Percentiles rank a stretch among this genome's conserved stretches.
phyloP scores from a whole-genome alignment of 2,113 vertebrate species.

The Bombycilla garrulus region DNA sequence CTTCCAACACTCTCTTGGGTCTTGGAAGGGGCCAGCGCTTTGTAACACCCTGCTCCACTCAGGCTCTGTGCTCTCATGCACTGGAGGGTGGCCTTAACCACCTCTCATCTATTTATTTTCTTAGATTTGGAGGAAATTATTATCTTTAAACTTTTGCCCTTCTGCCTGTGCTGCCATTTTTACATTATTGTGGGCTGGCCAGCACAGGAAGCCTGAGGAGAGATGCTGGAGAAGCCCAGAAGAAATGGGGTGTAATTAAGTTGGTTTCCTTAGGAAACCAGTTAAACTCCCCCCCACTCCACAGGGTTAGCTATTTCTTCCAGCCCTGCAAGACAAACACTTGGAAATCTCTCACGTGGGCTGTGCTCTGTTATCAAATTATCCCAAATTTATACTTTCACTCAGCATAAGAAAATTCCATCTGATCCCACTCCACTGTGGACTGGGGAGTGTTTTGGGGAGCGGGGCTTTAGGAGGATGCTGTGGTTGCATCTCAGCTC shows the following conservation, averaged over 20 bases:
- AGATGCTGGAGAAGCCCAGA: neutral
- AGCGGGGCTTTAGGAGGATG: accelerated
- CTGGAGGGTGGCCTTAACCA: neutral
- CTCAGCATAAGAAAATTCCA: neutral
- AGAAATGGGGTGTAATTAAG: accelerated
- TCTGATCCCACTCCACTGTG: neutral
- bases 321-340: neutral
- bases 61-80: accelerated
- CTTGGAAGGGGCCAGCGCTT: neutral
- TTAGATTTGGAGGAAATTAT: neutral
- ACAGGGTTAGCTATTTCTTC: neutral
- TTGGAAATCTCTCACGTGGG: neutral
- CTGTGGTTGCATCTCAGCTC: neutral
- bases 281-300: neutral
- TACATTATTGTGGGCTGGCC: neutral
- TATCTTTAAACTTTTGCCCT: constrained; percentile 13
- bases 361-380: neutral
- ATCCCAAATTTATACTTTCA: neutral
- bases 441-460: neutral
- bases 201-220: neutral
- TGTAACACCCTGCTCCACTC: neutral
- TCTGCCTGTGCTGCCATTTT: neutral
- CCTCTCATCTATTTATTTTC: neutral
- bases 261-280: neutral
- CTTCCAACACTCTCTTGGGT: neutral